Conservation (phyloP, 2,113 vertebrate species). For the Eupsittula cactorum region DNA sequence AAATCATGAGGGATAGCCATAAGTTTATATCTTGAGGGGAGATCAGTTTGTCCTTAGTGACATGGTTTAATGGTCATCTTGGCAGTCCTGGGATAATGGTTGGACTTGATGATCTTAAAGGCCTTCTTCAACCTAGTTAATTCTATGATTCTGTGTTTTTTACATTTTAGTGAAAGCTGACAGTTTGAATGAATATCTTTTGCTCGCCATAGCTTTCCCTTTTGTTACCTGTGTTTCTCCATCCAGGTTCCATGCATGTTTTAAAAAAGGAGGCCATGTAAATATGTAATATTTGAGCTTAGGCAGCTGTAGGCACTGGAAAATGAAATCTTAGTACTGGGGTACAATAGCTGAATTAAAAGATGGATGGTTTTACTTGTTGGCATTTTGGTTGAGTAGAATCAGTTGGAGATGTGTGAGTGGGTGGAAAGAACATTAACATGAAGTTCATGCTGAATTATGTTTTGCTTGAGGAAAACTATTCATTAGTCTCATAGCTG, state of each 20-base stretch:
- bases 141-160: neutral
- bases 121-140: neutral
- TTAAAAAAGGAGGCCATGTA: neutral
- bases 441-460: constrained; percentile 56
- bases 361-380: constrained; percentile 32
- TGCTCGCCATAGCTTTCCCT: neutral
- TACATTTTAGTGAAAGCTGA: neutral
- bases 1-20: neutral
- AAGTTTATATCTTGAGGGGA: neutral
- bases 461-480: constrained; percentile 58
- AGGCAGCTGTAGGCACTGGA: neutral
- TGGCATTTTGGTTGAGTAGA: constrained; percentile 43
- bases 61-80: neutral
- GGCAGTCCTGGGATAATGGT: neutral
- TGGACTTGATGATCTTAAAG: neutral
- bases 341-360: constrained; percentile 5
- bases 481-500: constrained; percentile 53
- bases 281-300: neutral
- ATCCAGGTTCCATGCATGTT: neutral
- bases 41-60: neutral
- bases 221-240: neutral
- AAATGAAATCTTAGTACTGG: neutral
- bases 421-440: constrained; percentile 56
- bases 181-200: neutral
- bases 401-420: constrained; percentile 47